phyloP scores from a whole-genome alignment of 2,888 invertebrate genomes.

The Phortica okadai region DNA sequence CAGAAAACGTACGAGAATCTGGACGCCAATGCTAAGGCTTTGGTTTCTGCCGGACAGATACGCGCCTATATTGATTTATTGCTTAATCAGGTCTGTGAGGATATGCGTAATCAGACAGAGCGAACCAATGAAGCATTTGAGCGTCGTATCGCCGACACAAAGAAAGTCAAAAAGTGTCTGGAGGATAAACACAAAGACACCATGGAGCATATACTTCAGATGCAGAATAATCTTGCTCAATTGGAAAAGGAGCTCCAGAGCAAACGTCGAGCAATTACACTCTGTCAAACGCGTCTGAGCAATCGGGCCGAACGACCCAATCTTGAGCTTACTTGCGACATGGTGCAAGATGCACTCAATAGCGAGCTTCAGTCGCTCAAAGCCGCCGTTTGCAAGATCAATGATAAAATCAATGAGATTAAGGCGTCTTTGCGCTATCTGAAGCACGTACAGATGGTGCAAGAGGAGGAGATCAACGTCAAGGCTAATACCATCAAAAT shows the following conservation, averaged over 20 bases:
- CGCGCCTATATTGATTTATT: conserved; percentile 88
- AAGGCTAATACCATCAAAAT: conserved; percentile 94
- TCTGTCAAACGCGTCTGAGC: conserved; percentile 90
- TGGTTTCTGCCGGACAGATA: conserved; percentile 85
- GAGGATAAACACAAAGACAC: conserved; percentile 89
- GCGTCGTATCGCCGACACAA: conserved; percentile 86
- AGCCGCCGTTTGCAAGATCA: conserved; percentile 81
- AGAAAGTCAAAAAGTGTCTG: conserved; percentile 86
- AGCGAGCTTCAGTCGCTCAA: conserved; percentile 85
- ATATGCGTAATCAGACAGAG: conserved; percentile 85
- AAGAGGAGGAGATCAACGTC: conserved; percentile 94
- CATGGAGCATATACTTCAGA: conserved; percentile 80
- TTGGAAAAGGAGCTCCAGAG: conserved; percentile 88
- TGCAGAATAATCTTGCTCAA: conserved; percentile 86
- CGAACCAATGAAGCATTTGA: conserved; percentile 87
- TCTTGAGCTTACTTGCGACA: conserved; percentile 89
- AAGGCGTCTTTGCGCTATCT: conserved; percentile 87
- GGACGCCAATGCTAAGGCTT: conserved; percentile 83
- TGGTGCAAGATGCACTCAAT: conserved; percentile 85
- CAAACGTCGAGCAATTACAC: conserved; percentile 88
- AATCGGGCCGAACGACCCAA: conserved; percentile 88
- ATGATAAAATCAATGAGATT: conserved; percentile 85
- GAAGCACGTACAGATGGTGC: conserved; percentile 88
- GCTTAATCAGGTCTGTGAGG: conserved; percentile 88
- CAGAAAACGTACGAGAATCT: conserved; percentile 84